phyloP scores from a whole-genome alignment of 1,140 invertebrate species.

The Scaptomyza montana region DNA sequence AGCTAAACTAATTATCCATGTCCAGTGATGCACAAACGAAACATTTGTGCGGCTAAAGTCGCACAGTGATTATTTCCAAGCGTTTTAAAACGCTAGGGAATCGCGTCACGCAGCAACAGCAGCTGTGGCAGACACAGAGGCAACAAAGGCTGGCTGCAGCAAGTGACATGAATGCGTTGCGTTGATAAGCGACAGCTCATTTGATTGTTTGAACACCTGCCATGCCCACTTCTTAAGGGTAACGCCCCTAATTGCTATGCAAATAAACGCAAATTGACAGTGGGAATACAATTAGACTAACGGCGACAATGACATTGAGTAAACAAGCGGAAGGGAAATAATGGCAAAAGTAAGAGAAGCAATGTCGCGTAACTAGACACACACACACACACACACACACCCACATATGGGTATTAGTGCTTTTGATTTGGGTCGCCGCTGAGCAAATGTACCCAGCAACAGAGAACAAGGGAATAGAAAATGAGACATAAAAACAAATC shows the following conservation, averaged over 20 bases:
- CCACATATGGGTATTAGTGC: conserved; percentile 20
- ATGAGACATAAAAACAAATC: conserved; percentile 54
- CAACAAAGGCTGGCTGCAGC: not conserved
- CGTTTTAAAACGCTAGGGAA: conserved; percentile 27
- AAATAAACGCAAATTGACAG: conserved; percentile 77
- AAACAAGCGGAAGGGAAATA: no score
- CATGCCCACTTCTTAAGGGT: conserved; percentile 9
- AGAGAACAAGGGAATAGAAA: not conserved
- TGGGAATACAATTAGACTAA: conserved; percentile 73
- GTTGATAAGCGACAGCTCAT: conserved; percentile 30
- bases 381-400: conserved; percentile 23
- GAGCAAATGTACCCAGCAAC: conserved; percentile 36
- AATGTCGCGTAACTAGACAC: conserved; percentile 61
- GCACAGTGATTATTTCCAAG: not conserved
- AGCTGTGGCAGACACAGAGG: not conserved
- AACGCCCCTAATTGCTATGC: conserved; percentile 56
- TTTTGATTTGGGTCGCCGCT: conserved; percentile 32
- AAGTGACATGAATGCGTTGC: not conserved
- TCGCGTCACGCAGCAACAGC: conserved; percentile 3
- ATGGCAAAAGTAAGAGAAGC: conserved; percentile 6
- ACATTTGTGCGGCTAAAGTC: not conserved
- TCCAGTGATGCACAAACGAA: conserved; percentile 29
- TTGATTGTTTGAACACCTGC: conserved; percentile 56
- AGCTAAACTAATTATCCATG: conserved; percentile 71
- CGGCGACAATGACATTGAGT: conserved; percentile 18